Evolutionary conservation across 2,888 invertebrate genomes (phyloP).

Genomic region (Eupithecia centaureata): DNA sequence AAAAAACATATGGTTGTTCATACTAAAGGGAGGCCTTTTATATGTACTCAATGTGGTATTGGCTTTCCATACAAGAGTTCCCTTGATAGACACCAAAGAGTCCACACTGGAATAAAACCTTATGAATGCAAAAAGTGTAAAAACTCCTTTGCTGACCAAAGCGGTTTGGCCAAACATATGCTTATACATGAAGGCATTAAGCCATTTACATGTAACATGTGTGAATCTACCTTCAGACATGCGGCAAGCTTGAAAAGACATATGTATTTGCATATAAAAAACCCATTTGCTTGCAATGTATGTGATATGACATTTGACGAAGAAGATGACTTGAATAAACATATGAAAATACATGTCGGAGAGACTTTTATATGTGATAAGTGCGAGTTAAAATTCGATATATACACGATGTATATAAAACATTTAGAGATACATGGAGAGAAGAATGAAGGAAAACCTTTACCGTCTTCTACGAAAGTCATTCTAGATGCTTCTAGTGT

Average conservation of each 20-base stretch:
- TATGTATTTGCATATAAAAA: conserved; percentile 1
- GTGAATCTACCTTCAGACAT: background rate
- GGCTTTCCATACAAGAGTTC: conserved; percentile 1
- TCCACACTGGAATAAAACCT: conserved; percentile 14
- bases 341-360: background rate
- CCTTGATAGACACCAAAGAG: conserved; percentile 10
- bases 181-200: background rate
- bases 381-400: conserved; percentile 8
- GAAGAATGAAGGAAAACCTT: background rate
- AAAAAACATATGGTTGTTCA: conserved; percentile 14
- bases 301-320: conserved; percentile 5
- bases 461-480: background rate
- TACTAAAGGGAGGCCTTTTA: background rate
- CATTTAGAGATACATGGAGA: conserved; percentile 10
- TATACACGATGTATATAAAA: conserved; percentile 2
- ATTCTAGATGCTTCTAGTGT: background rate
- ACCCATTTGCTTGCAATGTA: background rate
- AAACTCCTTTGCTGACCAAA: conserved; percentile 6
- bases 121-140: conserved; percentile 2
- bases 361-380: background rate
- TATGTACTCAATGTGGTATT: conserved; percentile 1
- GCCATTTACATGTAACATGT: conserved; percentile 2
- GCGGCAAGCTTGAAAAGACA: conserved; percentile 9
- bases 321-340: conserved; percentile 1
- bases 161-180: conserved; percentile 13